Base-by-base conservation (phyloP, 2,797 vertebrate species). In the Catharus ustulatus region DNA sequence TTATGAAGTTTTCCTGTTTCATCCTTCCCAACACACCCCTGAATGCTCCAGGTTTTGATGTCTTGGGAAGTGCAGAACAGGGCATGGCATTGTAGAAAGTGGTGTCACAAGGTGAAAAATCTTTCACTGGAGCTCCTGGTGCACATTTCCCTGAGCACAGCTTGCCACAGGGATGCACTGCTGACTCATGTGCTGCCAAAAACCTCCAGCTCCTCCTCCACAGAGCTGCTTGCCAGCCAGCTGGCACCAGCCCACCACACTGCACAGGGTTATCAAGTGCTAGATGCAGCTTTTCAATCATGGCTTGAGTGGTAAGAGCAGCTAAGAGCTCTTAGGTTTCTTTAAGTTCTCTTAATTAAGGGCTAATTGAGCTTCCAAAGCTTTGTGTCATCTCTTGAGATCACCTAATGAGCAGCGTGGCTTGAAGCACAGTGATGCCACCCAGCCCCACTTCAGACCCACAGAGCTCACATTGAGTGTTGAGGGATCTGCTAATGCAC, bases 301-400 rank as follows among this genome's bases (percentile, higher is more conserved):
- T 45, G 68, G 40, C 49, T 93, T 51, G 72, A 91, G 66, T n/a
- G 45, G 42, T 30, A 51, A 91, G 82, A 89, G 82, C 58, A 77
- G 64, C 84, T 85, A 80, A 94, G 94, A 96, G 73, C 76, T 61
- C 89, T 96, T 79, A 55, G 23, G 3, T 85, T 87, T 87, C 92
- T 83, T 87, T 68, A 89, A 94, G 77, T 42, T 90, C 83, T 94
- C 90, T 95, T 91, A 95, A 96, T 95, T 95, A 95, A 78, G 73
- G 84, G n/a, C 62, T 81, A 88, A 94, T 94, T 93, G 79, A 48
- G 40, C 27, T 57, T 91, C 10, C 82, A 68, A 77, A 89, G 62
- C 66, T 88, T 94, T 20, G 51, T 0, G 0, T 40, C 77, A 29
- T 55, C 90, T 88, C 59, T 48, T 34, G 79, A 86, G 69, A 32